Base-by-base conservation (phyloP, 2,797 vertebrate species). In the Triplophysa yarkandensis region DNA sequence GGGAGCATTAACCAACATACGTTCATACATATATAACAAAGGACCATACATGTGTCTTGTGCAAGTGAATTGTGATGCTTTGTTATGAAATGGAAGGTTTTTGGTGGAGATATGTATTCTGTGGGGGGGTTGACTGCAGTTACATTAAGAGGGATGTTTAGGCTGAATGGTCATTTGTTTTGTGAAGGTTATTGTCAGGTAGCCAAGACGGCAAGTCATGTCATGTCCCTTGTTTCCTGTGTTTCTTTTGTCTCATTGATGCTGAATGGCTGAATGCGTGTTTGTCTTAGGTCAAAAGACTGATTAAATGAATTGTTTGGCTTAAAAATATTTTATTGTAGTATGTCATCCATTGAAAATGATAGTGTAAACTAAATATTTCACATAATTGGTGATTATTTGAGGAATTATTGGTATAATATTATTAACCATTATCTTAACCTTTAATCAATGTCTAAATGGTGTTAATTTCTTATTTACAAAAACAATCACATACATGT, bases 211-310 rank as follows among this genome's bases (percentile, higher is more conserved):
- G 8, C 21, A 21, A 46, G 57, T 16, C 57, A 50, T 27, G 44
- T 39, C 21, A 50, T 71, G 57, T 62, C 44, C 2, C 21, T 19
- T 4, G 2, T 25, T 21, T 62, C 14, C 46, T 54, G 13, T 72
- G 14, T 52, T 54, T 54, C 14, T 19, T 54, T 21, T 72, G 32
- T 64, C 30, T 63, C 19, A 30, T 52, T 64, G n/a, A 25, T 55
- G 1, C 25, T 43, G 19, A 63, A 72, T 0, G 11, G 10, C 17
- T 61, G 19, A 14, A 71, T 3, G 9, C 41, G n/a, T 58, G 36
- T 25, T 25, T 10, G 34, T 71, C 34, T 54, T 6, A 10, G 32
- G 70, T 54, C 13, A 23, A 17, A 41, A 13, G 34, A 7, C 32
- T 23, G 3, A 41, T 13, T 13, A 16, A 0, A 43, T 43, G 14